A percentile compares a stretch with the other conserved stretches of the same genome.
Evolutionary conservation across 2,797 vertebrate species (phyloP).

Genomic region (Neoniphon sammara): DNA sequence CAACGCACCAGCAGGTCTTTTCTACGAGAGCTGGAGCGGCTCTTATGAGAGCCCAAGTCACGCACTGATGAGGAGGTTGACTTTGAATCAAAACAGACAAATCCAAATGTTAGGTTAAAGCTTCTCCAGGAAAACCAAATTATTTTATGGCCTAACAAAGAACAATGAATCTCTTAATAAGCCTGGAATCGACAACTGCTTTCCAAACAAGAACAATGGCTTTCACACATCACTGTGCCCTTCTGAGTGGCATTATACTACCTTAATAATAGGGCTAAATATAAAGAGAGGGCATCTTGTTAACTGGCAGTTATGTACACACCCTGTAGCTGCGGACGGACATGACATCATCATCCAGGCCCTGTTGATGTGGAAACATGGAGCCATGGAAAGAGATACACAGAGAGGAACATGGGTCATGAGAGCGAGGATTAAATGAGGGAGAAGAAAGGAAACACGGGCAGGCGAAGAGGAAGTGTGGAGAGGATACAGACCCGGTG

Average conservation of each 20-base stretch:
- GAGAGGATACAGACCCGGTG: conserved; percentile 89
- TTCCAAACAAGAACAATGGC: conserved; percentile 30
- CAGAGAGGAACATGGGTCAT: conserved; percentile 56
- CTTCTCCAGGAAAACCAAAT: conserved; percentile 3
- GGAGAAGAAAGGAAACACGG: conserved; percentile 58
- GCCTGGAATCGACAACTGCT: conserved; percentile 2
- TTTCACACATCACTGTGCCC: conserved; percentile 40
- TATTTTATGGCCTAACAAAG: conserved; percentile 13
- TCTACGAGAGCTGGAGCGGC: conserved; percentile 84
- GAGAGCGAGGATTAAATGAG: conserved; percentile 53
- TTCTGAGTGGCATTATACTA: not conserved
- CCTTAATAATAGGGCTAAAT: conserved; percentile 25
- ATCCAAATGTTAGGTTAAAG: conserved; percentile 25
- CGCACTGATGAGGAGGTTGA: conserved; percentile 79
- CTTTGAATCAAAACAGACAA: conserved; percentile 75
- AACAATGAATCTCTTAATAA: conserved; percentile 1
- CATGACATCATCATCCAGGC: conserved; percentile 81
- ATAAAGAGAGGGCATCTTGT: not conserved
- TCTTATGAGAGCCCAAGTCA: conserved; percentile 82
- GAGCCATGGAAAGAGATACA: conserved; percentile 66
- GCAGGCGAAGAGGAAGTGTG: conserved; percentile 61
- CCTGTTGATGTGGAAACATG: conserved; percentile 77
- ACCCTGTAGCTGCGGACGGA: conserved; percentile 86
- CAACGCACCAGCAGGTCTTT: conserved; percentile 87
- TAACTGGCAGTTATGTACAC: conserved; percentile 71